Base-by-base conservation (phyloP, 1,140 invertebrate species). In the Aphelenchoides besseyi region DNA sequence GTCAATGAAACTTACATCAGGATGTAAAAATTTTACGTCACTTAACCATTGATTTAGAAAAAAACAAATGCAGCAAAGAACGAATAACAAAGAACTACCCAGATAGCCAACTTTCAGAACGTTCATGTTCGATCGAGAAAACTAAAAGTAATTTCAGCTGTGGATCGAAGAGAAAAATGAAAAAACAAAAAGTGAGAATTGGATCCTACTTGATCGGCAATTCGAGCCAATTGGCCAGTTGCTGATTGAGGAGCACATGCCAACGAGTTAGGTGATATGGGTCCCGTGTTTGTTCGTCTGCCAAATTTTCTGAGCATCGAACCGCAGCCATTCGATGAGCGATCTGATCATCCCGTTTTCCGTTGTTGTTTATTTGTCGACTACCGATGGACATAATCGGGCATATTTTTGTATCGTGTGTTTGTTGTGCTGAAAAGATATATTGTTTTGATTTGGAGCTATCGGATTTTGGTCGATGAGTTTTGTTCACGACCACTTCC, bases 291-390 rank as follows among this genome's bases (percentile, higher is more conserved):
- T 62, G 75, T 84, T 26, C 69, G 74, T 41, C 69, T 84, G 41
- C 82, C 82, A 0, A 84, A 84, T 67, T 84, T 84, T 55, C 57
- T 84, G 16, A 81, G 72, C 23, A 70, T 84, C 9, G 83, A 80
- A 9, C 74, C 78, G 29, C 87, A 95, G 75, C 95, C 95, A 0
- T 99, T 97, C 85, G 95, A 98, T 85, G 89, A 90, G 0, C 90
- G 91, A 71, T 93, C 92, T 0, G 98, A 98, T 85, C 96, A 98
- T 41, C 37, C 37, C n/a, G n/a, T 41, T 41, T 41, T 5, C 5
- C 37, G 37, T 41, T 41, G 37, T 41, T 41, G 37, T 41, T 41
- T n/a, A 41, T 41, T 41, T n/a, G 37, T 8, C 5, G n/a, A 41
- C 5, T 41, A n/a, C 37, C 5, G 5, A 41, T 41, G n/a, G n/a